phyloP scores from a whole-genome alignment of 2,888 invertebrate species.

The Hymenopus coronatus region DNA sequence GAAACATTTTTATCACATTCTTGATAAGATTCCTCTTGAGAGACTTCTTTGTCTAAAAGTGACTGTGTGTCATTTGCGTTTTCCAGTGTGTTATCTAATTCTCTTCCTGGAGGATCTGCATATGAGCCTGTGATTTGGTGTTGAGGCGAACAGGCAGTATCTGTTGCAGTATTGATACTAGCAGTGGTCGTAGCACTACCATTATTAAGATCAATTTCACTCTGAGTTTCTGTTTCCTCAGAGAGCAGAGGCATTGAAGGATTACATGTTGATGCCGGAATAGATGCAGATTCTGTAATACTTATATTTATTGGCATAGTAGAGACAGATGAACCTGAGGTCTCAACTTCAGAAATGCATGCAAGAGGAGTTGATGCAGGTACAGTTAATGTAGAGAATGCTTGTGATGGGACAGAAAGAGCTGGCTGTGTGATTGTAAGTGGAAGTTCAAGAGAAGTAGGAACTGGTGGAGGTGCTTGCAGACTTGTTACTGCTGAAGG shows the following conservation, averaged over 20 bases:
- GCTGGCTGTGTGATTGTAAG: constrained; percentile 15
- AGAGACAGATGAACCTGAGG: not conserved
- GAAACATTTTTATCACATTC: not conserved
- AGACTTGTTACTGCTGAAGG: constrained; percentile 45
- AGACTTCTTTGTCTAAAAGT: not conserved
- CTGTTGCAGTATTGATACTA: not conserved
- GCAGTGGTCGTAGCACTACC: not conserved
- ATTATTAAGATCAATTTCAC: not conserved
- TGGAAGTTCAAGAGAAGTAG: constrained; percentile 11
- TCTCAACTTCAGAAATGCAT: not conserved
- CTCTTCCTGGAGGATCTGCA: not conserved
- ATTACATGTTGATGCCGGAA: constrained; percentile 7
- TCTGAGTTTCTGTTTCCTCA: constrained; percentile 23
- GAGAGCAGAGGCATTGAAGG: constrained; percentile 32
- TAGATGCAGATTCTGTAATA: not conserved
- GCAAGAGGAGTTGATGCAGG: not conserved
- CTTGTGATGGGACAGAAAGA: constrained; percentile 6
- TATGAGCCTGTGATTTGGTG: not conserved
- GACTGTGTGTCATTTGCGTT: not conserved
- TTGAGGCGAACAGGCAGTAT: not conserved
- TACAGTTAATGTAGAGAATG: not conserved
- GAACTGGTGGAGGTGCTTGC: constrained; percentile 14
- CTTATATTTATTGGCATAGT: not conserved
- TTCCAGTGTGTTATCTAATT: not conserved
- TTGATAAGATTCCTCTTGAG: not conserved